A percentile compares a stretch with the other conserved stretches of the same genome.
Evolutionary conservation across 2,113 vertebrate genomes (phyloP).

Genomic region (Catharus minimus): DNA sequence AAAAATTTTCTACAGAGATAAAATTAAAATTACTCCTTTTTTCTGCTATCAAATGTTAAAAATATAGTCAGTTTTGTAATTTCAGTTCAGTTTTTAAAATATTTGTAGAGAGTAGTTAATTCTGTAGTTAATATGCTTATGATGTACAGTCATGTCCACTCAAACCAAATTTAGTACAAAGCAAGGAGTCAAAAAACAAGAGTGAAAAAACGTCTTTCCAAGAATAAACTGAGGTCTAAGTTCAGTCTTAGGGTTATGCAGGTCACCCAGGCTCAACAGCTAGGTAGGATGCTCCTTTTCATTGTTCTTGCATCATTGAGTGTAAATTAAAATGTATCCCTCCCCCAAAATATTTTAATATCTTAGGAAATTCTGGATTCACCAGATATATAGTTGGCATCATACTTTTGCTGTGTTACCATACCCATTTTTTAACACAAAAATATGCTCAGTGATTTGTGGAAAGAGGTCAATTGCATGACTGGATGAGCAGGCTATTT

Average conservation of each 20-base stretch:
- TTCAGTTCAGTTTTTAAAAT: neutral
- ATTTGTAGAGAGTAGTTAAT: neutral
- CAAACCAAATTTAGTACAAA: neutral
- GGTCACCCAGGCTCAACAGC: neutral
- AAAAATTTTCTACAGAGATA: neutral
- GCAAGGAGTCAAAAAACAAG: neutral
- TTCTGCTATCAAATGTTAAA: neutral
- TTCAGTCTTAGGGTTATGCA: neutral
- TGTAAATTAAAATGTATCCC: neutral
- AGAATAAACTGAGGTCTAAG: neutral
- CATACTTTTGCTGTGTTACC: neutral
- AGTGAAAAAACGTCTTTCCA: neutral
- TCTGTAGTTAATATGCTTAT: neutral
- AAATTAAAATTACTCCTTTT: neutral
- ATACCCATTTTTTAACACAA: neutral
- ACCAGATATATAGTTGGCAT: neutral
- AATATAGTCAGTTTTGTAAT: neutral
- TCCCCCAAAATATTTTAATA: neutral
- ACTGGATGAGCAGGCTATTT: neutral
- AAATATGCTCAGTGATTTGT: neutral
- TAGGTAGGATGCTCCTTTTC: neutral
- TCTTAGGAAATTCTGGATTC: neutral
- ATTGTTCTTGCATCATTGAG: neutral
- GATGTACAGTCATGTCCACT: neutral
- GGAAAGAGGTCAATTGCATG: neutral